Evolutionary conservation across 2,797 vertebrate species (phyloP).

Genomic region (Pelodytes ibericus): DNA sequence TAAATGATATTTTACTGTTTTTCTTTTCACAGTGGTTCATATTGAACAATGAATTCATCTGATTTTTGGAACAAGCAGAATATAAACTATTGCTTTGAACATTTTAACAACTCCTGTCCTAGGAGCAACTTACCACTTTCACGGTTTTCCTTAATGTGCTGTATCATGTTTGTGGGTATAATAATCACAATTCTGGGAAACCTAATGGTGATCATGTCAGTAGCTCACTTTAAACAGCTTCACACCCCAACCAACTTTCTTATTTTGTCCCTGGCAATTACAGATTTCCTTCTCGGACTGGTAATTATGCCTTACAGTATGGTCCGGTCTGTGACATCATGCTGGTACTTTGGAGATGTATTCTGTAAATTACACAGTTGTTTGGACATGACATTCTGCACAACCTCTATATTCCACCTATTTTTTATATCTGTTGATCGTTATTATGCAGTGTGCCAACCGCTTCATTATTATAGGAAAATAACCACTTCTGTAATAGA

Average conservation of each 20-base stretch:
- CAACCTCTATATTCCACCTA: constrained; percentile 59
- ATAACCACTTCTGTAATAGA: constrained; percentile 39
- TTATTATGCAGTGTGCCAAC: constrained; percentile 56
- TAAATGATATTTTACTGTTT: background rate
- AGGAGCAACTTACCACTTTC: constrained; percentile 15
- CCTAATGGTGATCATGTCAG: constrained; percentile 50
- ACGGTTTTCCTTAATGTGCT: background rate
- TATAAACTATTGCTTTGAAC: constrained; percentile 51
- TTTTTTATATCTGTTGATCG: constrained; percentile 61
- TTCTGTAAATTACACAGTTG: constrained; percentile 60
- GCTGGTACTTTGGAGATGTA: constrained; percentile 55
- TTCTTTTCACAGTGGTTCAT: constrained; percentile 2
- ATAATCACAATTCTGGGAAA: constrained; percentile 56
- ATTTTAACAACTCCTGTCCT: constrained; percentile 54
- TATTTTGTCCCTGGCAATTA: constrained; percentile 57
- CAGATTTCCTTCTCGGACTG: constrained; percentile 57
- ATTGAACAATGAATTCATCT: constrained; percentile 39
- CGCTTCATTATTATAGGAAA: constrained; percentile 58
- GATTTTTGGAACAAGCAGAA: constrained; percentile 8
- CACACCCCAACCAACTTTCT: constrained; percentile 62
- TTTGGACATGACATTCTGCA: constrained; percentile 55
- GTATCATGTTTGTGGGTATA: background rate
- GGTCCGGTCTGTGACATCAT: constrained; percentile 59
- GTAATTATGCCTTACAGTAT: constrained; percentile 58
- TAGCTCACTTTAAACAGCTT: constrained; percentile 61